Evolutionary conservation across 1,140 invertebrate species (phyloP).

Genomic region (Cotesia glomerata): DNA sequence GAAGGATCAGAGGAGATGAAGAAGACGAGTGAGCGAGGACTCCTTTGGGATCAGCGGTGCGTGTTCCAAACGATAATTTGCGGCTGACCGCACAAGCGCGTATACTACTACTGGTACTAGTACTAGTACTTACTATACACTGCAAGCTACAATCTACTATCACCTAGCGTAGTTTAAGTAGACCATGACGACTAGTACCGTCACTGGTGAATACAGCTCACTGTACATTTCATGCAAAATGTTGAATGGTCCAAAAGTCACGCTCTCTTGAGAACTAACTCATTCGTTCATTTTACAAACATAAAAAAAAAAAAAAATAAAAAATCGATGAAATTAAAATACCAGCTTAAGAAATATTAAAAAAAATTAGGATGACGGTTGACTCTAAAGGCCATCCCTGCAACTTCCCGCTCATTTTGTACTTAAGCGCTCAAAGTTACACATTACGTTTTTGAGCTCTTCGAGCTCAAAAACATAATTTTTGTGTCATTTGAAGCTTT

Average conservation of each 20-base stretch:
- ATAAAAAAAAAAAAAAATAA: too few relatives aligned
- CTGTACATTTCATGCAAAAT: neutral
- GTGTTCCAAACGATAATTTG: conserved; percentile 23
- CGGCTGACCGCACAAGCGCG: conserved; percentile 21
- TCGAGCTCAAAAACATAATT: too few relatives aligned
- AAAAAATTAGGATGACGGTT: too few relatives aligned
- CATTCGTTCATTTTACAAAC: neutral
- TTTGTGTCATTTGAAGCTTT: too few relatives aligned
- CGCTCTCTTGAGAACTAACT: neutral
- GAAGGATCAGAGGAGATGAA: conserved; percentile 2
- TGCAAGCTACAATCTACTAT: neutral
- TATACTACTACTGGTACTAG: neutral
- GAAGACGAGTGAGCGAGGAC: neutral
- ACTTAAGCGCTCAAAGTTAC: too few relatives aligned
- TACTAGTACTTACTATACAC: neutral
- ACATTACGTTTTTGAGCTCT: too few relatives aligned
- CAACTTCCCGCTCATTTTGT: too few relatives aligned
- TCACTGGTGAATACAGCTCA: too few relatives aligned
- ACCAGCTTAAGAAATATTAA: too few relatives aligned
- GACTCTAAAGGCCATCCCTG: too few relatives aligned
- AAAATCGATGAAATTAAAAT: too few relatives aligned
- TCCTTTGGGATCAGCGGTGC: conserved; percentile 4
- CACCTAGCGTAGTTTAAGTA: too few relatives aligned
- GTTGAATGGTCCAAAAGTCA: conserved; percentile 6
- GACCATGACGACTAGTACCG: neutral